Base-by-base conservation (phyloP, 2,888 invertebrate genomes). In the Limnephilus rhombicus region DNA sequence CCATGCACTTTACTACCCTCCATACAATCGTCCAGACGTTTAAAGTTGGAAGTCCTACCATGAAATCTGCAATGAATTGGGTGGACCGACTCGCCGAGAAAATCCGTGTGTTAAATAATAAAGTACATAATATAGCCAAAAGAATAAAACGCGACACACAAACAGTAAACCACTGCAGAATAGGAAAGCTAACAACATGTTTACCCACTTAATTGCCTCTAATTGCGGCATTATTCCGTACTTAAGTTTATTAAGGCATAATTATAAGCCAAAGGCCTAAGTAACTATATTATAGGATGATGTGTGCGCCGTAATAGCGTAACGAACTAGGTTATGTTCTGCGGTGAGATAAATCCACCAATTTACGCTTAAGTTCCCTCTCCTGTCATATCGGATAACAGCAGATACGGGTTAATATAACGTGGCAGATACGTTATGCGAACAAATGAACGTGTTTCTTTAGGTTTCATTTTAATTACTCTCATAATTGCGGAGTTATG, bases 171-270 rank as follows among this genome's bases (percentile, higher is more conserved):
- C 34, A 81, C 87, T n/a, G 91, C 91, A 88, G 31, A 53, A 91
- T 82, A 81, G 82, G 53, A 24, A 68, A 87, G 91, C 91, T 91
- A 85, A 90, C 91, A 92, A 90, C 91, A 91, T 93, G 91, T 92
- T 93, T 92, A 92, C 93, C 93, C 93, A 81, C 92, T 92, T 93
- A 92, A 93, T 93, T 93, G 93, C 85, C 93, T 92, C 92, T 93
- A 92, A 93, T 92, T 91, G 89, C 91, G 90, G 93, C 92, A 93
- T 93, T 93, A 93, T 92, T 92, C 92, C 90, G 91, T 92, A 92
- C 92, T 93, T 92, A 92, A 89, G 93, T 93, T 92, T 92, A 92
- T 93, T 90, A 93, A 93, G 90, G 91, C 91, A 92, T 92, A 93
- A 93, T 93, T 93, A 93, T 92, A 93, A 93, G 92, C 92, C 91